Evolutionary conservation across 2,888 invertebrate genomes (phyloP).

Genomic region (Lasioglossum figueresi): DNA sequence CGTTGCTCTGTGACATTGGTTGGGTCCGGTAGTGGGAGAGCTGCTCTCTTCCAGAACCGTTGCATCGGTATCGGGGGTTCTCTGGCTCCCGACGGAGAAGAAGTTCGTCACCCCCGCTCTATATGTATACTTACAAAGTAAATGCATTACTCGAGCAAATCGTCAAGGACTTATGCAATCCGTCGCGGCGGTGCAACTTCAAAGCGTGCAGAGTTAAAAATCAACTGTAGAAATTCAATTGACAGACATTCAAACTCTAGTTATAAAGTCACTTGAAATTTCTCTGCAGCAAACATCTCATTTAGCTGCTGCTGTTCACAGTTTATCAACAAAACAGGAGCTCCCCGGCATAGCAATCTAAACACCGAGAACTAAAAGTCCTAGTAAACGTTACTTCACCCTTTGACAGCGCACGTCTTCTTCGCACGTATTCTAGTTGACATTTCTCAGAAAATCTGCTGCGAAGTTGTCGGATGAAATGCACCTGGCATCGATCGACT

Average conservation of each 20-base stretch:
- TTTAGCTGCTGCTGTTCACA: background rate
- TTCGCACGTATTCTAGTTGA: background rate
- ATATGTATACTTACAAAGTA: background rate
- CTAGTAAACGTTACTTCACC: background rate
- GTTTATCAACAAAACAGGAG: background rate
- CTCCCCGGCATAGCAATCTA: background rate
- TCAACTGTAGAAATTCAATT: slow-evolving; percentile 44
- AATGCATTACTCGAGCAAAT: background rate
- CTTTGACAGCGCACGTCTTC: background rate
- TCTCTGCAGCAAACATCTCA: slow-evolving; percentile 8
- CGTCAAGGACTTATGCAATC: background rate
- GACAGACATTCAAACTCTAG: slow-evolving; percentile 5
- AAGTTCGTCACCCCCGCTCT: too few species aligned
- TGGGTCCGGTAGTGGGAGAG: too few species aligned
- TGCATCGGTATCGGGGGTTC: too few species aligned
- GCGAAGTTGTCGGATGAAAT: background rate
- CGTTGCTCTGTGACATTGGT: too few species aligned
- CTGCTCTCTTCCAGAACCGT: too few species aligned
- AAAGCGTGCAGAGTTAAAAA: slow-evolving; percentile 44
- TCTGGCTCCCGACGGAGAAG: too few species aligned
- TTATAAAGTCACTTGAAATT: slow-evolving; percentile 18
- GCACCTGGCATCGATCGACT: background rate
- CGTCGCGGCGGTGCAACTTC: slow-evolving; percentile 8
- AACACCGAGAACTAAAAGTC: background rate
- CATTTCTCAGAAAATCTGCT: background rate